Evolutionary conservation across 92 coral and sea anemone genomes (phyloP).

Genomic region (Zoanthus sansibaricus): DNA sequence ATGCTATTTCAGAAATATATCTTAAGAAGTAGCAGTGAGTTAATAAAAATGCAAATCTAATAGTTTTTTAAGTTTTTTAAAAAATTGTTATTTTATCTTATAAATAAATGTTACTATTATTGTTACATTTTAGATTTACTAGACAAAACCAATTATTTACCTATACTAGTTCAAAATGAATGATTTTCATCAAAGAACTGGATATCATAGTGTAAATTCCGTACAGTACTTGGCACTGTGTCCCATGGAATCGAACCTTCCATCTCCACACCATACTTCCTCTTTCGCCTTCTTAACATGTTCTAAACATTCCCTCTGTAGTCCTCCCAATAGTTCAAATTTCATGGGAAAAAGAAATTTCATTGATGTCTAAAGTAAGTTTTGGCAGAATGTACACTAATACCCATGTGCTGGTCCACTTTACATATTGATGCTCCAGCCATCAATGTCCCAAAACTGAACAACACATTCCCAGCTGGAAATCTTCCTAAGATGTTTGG

Average conservation of each 20-base stretch:
- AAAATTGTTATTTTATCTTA: too few relatives aligned
- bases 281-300: not conserved
- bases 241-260: not conserved
- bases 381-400: not conserved
- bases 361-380: not conserved
- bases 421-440: not conserved
- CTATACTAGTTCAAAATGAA: not conserved
- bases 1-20: too few relatives aligned
- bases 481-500: not conserved
- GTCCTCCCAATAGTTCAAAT: not conserved
- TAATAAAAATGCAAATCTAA: too few relatives aligned
- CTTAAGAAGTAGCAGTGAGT: too few relatives aligned
- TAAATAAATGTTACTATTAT: too few relatives aligned
- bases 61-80: too few relatives aligned
- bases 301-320: not conserved
- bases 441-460: not conserved
- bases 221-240: not conserved
- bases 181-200: not conserved
- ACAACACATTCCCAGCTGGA: not conserved
- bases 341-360: not conserved
- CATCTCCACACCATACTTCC: not conserved
- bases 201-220: not conserved
- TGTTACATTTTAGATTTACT: too few relatives aligned
- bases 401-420: not conserved
- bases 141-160: not conserved